Conservation (phyloP, 2,113 vertebrate genomes). For the Nothocercus julius region DNA sequence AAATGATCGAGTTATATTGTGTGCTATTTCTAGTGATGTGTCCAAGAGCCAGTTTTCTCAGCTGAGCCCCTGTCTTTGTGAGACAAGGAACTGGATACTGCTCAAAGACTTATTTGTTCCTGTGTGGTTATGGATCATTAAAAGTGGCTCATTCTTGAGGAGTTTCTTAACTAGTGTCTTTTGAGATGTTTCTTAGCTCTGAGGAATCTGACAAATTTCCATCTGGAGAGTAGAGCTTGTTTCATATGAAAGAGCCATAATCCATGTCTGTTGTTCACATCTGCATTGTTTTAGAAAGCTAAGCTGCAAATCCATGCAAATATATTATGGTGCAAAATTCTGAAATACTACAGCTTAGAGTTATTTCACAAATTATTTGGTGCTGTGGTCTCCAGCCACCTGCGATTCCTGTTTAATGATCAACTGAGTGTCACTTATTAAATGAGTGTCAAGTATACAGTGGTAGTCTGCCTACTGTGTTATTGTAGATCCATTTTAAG, state of each 20-base stretch:
- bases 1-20: background rate
- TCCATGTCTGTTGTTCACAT: conserved; percentile 41
- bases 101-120: conserved; percentile 66
- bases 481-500: background rate
- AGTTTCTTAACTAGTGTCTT: conserved; percentile 45
- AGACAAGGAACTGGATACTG: conserved; percentile 59
- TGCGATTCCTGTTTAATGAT: conserved; percentile 9
- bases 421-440: conserved; percentile 8
- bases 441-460: background rate
- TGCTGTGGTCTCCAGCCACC: background rate
- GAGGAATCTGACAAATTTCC: conserved; percentile 64
- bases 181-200: conserved; percentile 51
- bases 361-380: conserved; percentile 21
- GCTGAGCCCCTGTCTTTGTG: conserved; percentile 23
- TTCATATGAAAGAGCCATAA: conserved; percentile 59
- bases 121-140: conserved; percentile 57
- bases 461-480: background rate
- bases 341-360: background rate
- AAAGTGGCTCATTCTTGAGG: conserved; percentile 63
- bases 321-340: conserved; percentile 41
- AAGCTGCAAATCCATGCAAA: conserved; percentile 21
- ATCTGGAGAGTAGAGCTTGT: conserved; percentile 48
- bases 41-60: conserved; percentile 64
- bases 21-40: conserved; percentile 34
- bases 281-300: conserved; percentile 47